These are phyloP conservation scores for Oncorhynchus mykiss DNA, from an alignment of 2,113 vertebrate species.

Conservation along the genomic window DNA sequence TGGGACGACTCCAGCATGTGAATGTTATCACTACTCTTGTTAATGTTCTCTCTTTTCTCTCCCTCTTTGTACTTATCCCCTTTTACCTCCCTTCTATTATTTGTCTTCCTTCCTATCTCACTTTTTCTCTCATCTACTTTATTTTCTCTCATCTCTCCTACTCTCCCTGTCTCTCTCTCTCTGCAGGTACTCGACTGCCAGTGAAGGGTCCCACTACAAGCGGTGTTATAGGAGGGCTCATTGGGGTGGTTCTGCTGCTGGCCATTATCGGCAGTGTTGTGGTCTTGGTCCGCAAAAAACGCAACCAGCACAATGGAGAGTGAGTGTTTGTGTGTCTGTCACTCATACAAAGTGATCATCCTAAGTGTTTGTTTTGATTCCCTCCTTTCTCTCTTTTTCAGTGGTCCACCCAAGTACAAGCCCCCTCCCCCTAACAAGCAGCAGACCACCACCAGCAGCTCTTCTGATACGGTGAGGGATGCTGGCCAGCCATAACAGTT, in stretches of 20 bases:
- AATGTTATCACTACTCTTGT: too few relatives aligned
- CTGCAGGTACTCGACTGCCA: slow-evolving; percentile 60
- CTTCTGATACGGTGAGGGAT: slow-evolving; percentile 71
- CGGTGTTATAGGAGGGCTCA: slow-evolving; percentile 81
- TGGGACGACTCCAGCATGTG: not conserved
- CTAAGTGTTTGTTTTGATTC: not conserved
- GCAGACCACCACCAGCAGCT: slow-evolving; percentile 36
- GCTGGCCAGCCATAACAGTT: not conserved
- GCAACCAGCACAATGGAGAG: slow-evolving; percentile 66
- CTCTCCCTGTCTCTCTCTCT: slow-evolving; percentile 9
- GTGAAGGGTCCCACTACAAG: slow-evolving; percentile 73
- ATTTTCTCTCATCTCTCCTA: slow-evolving; percentile 19
- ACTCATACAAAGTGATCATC: not conserved
- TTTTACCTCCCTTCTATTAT: not conserved
- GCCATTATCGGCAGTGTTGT: slow-evolving; percentile 74
- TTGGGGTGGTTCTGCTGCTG: slow-evolving; percentile 75
- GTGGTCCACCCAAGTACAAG: slow-evolving; percentile 83
- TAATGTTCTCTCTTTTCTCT: slow-evolving; percentile 16
- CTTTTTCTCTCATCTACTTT: slow-evolving; percentile 31
- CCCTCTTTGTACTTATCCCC: not conserved
- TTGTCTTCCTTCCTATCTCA: not conserved
- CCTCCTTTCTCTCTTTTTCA: slow-evolving; percentile 40
- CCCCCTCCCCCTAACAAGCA: slow-evolving; percentile 79
- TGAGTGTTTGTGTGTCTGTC: slow-evolving; percentile 61
- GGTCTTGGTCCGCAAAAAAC: slow-evolving; percentile 75